phyloP scores from a whole-genome alignment of 2,888 invertebrate species.

The Drosophila multiciliata region DNA sequence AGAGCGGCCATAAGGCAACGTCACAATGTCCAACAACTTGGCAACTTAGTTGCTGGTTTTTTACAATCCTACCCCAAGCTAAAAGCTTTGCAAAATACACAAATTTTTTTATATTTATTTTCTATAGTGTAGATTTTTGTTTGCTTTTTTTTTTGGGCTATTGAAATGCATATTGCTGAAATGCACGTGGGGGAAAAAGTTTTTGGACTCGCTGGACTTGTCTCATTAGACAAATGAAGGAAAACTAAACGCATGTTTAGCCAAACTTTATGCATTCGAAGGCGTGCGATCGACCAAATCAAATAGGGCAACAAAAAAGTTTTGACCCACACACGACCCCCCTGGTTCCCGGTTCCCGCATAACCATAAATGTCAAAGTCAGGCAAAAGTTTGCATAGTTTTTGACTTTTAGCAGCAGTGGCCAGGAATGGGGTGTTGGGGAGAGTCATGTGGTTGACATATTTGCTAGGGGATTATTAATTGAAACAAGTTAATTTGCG shows the following conservation, averaged over 20 bases:
- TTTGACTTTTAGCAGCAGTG: slow-evolving; percentile 71
- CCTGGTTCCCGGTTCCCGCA: slow-evolving; percentile 35
- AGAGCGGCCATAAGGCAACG: slow-evolving; percentile 69
- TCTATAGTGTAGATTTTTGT: background rate
- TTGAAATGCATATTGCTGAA: slow-evolving; percentile 56
- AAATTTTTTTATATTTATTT: slow-evolving; percentile 8
- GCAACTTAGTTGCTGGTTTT: slow-evolving; percentile 56
- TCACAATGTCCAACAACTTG: slow-evolving; percentile 66
- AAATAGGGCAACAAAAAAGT: slow-evolving; percentile 68
- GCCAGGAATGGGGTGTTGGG: background rate
- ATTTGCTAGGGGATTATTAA: slow-evolving; percentile 84
- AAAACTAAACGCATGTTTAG: slow-evolving; percentile 63
- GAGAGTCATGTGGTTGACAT: slow-evolving; percentile 78
- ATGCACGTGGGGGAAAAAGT: slow-evolving; percentile 57
- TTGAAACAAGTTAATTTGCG: slow-evolving; percentile 84
- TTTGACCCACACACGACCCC: slow-evolving; percentile 21
- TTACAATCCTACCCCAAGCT: slow-evolving; percentile 39
- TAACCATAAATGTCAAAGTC: slow-evolving; percentile 83
- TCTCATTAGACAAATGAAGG: slow-evolving; percentile 76
- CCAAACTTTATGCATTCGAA: slow-evolving; percentile 59
- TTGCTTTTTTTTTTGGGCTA: slow-evolving; percentile 19
- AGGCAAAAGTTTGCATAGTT: slow-evolving; percentile 80
- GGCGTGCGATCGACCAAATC: slow-evolving; percentile 60
- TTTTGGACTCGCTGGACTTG: slow-evolving; percentile 38
- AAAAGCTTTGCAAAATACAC: slow-evolving; percentile 31